Base-by-base conservation (phyloP, 2,888 invertebrate species). In the Latrodectus elegans region DNA sequence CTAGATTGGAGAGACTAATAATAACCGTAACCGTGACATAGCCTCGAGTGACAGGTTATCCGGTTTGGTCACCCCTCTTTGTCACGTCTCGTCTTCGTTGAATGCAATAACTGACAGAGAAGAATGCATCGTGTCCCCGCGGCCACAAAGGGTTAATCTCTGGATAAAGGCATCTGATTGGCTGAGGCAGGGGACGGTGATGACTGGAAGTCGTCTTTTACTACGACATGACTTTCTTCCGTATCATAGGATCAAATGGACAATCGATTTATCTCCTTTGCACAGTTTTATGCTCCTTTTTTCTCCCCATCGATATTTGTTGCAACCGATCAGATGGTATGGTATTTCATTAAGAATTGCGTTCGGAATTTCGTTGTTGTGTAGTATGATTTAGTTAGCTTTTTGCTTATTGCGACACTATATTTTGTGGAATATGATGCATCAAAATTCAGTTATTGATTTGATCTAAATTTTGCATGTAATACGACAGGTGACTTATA, bases 141-240 rank as follows among this genome's bases (percentile, higher is more conserved):
- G 86, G 86, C 86, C 86, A 87, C 86, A 87, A 87, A 87, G 86
- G 86, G 86, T 87, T 87, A 87, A 87, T 87, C 86, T 87, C 72
- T 55, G 73, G 81, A 87, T 87, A 87, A 87, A 81, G 86, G 86
- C 86, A 67, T 82, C 77, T 82, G 81, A 87, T 87, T 87, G 86
- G 86, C 81, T 77, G 77, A 64, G 71, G 65, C 38, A 38, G 38
- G 38, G 38, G 67, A 52, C 26, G 75, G 65, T 52, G 74, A 70
- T 68, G 74, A 26, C 60, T 55, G 60, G 60, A 53, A 53, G 55
- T n/a, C 67, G 53, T 64, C 76, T 55, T 55, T 64, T 80, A 22
- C 64, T n/a, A 71, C 71, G 22, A 55, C 38, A 55, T 64, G 72
- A 49, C 51, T 22, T 8, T 22, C 15, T 68, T 26, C 67, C 26